These are phyloP conservation scores for Stercorarius parasiticus DNA, from an alignment of 2,113 vertebrate genomes.

Conservation along the genomic window DNA sequence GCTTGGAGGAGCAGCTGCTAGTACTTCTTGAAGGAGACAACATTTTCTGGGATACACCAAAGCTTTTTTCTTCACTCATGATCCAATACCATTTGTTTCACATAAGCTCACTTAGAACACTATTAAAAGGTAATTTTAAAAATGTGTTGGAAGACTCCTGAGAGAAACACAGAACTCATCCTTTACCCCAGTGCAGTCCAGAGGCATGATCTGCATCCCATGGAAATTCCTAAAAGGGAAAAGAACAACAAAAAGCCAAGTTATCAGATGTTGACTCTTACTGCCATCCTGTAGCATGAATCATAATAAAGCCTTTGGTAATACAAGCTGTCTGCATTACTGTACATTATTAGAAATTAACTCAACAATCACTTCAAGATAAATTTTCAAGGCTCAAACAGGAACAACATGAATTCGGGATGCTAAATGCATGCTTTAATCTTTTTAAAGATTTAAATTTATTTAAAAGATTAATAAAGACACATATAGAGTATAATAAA, in stretches of 20 bases:
- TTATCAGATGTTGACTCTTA: neutral
- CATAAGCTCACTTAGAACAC: constrained; percentile 13
- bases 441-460: neutral
- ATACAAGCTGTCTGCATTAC: neutral
- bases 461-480: neutral
- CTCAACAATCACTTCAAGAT: neutral
- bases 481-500: neutral
- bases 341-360: neutral
- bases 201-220: constrained; percentile 26
- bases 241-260: neutral
- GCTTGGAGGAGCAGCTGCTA: constrained; percentile 95
- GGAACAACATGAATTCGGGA: neutral
- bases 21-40: constrained; percentile 92
- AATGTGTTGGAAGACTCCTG: constrained; percentile 11
- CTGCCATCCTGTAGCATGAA: neutral
- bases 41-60: constrained; percentile 87
- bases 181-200: neutral
- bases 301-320: neutral
- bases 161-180: neutral
- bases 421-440: neutral
- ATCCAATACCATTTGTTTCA: constrained; percentile 45
- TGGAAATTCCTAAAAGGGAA: constrained; percentile 32
- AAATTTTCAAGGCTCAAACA: neutral
- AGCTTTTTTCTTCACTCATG: constrained; percentile 87
- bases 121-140: neutral